Conservation (phyloP, 92 coral and sea anemone genomes). For the Meandrina meandrites region DNA sequence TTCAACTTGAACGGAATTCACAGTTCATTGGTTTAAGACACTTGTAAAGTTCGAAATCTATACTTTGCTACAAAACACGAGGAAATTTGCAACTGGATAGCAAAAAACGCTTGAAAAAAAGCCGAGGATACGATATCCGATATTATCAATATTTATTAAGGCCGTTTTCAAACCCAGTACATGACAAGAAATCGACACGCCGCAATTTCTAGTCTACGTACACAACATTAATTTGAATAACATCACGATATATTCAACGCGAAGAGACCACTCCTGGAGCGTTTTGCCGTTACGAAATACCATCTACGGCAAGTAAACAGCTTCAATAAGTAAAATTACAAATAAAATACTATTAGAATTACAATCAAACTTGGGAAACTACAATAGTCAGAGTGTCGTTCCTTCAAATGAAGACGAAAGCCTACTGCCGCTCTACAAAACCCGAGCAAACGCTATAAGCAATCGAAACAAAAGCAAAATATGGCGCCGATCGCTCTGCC, state of each 20-base stretch:
- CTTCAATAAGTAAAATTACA: neutral
- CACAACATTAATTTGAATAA: neutral
- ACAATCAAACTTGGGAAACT: neutral
- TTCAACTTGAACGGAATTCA: neutral
- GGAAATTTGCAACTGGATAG: neutral
- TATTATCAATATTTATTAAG: too few relatives aligned
- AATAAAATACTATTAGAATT: neutral
- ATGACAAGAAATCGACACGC: neutral
- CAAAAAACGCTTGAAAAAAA: too few relatives aligned
- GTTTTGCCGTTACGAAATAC: neutral
- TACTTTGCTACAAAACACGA: neutral
- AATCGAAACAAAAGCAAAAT: conserved; percentile 41
- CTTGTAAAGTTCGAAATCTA: neutral
- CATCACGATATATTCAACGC: neutral
- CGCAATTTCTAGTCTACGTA: neutral
- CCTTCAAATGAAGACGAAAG: neutral
- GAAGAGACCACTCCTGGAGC: too few relatives aligned
- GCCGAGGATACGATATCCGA: too few relatives aligned
- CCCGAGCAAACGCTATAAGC: neutral
- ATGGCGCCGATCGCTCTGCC: conserved; percentile 41
- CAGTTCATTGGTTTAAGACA: neutral
- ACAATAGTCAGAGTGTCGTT: neutral
- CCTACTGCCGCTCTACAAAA: neutral
- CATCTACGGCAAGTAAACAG: neutral
- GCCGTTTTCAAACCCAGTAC: neutral